phyloP scores from a whole-genome alignment of 2,113 vertebrate species.

The Corythaeola cristata region DNA sequence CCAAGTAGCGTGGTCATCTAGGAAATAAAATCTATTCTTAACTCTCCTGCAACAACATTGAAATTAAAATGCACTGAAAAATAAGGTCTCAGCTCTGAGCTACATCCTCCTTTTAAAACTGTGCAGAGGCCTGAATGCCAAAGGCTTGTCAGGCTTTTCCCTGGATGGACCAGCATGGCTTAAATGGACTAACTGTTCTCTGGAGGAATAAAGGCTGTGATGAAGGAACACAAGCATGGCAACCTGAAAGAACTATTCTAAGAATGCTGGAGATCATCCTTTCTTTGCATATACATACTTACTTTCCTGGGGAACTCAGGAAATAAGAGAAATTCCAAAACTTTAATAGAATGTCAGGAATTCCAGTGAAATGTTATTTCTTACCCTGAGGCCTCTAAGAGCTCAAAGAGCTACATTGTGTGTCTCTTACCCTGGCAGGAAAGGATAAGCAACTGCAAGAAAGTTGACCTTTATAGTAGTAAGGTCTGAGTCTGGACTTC shows the following conservation, averaged over 20 bases:
- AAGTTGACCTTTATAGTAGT: background rate
- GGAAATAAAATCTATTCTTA: background rate
- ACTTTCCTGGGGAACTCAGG: background rate
- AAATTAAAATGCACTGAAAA: background rate
- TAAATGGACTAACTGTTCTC: background rate
- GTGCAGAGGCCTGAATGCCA: background rate
- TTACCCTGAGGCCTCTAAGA: background rate
- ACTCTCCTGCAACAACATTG: background rate
- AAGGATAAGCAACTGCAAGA: background rate
- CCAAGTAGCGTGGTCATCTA: background rate
- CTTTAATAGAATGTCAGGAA: background rate
- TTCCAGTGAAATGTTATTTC: background rate
- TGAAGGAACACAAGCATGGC: background rate
- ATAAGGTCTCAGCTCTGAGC: background rate
- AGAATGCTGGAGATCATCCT: background rate
- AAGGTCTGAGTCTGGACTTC: background rate
- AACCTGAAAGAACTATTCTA: background rate
- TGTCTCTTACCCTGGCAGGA: background rate
- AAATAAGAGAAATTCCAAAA: slow-evolving; percentile 5
- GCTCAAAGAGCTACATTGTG: background rate
- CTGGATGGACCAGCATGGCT: background rate
- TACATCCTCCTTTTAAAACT: accelerated
- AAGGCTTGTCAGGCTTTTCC: background rate
- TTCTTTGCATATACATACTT: background rate
- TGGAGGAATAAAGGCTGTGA: background rate